Base-by-base conservation (phyloP, 1,140 invertebrate genomes). In the Artemia franciscana region DNA sequence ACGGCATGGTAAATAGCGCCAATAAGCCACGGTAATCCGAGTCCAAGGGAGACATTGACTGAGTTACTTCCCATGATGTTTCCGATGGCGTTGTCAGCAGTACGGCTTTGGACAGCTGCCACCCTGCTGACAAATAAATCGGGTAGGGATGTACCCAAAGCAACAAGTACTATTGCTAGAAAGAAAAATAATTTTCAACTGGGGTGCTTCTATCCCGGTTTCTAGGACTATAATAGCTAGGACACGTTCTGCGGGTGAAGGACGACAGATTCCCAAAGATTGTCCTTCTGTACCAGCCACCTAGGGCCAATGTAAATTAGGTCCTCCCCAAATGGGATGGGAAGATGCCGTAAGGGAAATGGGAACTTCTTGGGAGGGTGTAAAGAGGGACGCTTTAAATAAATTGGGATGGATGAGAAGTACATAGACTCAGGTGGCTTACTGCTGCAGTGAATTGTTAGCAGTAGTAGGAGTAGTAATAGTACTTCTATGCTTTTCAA, bases 61-160 rank as follows among this genome's bases (percentile, higher is more conserved):
- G 82, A 82, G 70, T 85, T 85, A 67, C 80, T 82, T 24, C 83
- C 83, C 15, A 82, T 84, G 12, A 85, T 81, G 69, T 85, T 85
- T 56, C 83, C 82, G 30, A 85, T 78, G 7, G 82, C 82, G 39
- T 80, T 81, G 68, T 85, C 83, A 7, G 83, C 83, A 71, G 81
- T 79, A 66, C 78, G 77, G 70, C 85, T 83, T 66, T 79, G 76
- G 18, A 78, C 69, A 4, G 83, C 82, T 9, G 83, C 83, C 5
- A 81, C 76, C 69, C 81, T 81, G 64, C 80, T 82, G 7, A 83
- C 83, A 70, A 83, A 82, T 5, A 64, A 24, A 69, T 83, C 83
- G 0, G 83, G 83, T 59, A 85, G 74, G 61, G 81, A 82, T 24
- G 83, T 85, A 62, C 83, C 83, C 63, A 84, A 67, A 26, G 83